phyloP scores from a whole-genome alignment of 1,140 invertebrate species.

The Plectrocnemia conspersa region DNA sequence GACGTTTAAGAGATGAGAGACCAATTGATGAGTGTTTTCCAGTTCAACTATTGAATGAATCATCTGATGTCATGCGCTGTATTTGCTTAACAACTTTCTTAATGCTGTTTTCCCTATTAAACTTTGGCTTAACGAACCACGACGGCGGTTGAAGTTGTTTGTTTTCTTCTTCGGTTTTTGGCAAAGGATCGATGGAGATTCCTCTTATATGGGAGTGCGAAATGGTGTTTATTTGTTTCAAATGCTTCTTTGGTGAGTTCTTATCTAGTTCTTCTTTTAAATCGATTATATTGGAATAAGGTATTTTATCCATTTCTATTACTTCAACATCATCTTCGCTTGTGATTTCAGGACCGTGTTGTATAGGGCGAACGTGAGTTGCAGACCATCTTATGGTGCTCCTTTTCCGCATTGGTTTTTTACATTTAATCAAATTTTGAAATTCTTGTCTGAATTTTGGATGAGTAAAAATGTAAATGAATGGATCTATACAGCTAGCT shows the following conservation, averaged over 20 bases:
- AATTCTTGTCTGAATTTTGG: conserved; percentile 61
- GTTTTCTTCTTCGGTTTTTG: conserved; percentile 41
- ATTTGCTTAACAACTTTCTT: conserved; percentile 30
- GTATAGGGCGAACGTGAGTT: conserved; percentile 37
- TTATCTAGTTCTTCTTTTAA: conserved; percentile 9
- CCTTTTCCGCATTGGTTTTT: conserved; percentile 42
- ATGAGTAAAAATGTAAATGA: conserved; percentile 68
- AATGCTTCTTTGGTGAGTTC: conserved; percentile 19
- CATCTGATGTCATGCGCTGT: conserved; percentile 28
- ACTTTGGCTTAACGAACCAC: conserved; percentile 48
- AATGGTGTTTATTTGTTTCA: conserved; percentile 38
- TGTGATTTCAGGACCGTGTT: conserved; percentile 42
- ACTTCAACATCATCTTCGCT: conserved; percentile 48
- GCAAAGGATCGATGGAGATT: conserved; percentile 15
- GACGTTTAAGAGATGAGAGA: too few relatives aligned
- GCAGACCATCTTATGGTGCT: conserved; percentile 42
- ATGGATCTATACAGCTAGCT: conserved; percentile 70
- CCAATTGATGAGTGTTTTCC: too few relatives aligned
- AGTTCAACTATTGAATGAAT: conserved; percentile 17
- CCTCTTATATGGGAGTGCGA: conserved; percentile 39
- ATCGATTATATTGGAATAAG: conserved; percentile 36
- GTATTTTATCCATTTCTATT: conserved; percentile 50
- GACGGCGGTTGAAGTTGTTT: conserved; percentile 47
- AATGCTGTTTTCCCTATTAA: conserved; percentile 39
- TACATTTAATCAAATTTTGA: conserved; percentile 44